Conservation (phyloP, 1,140 invertebrate genomes). For the Zaprionus ornatus region DNA sequence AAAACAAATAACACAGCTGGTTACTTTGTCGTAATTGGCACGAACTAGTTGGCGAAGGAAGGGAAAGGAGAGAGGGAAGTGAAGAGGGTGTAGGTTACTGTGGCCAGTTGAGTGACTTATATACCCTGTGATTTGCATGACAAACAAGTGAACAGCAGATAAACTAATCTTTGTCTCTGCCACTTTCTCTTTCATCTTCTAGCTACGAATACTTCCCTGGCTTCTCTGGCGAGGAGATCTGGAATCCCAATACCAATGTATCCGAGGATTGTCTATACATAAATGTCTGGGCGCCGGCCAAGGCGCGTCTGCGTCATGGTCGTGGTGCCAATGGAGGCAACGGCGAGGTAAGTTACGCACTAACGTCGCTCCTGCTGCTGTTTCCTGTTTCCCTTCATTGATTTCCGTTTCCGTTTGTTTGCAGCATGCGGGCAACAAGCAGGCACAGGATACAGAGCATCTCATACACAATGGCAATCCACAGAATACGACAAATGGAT, state of each 20-base stretch:
- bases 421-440: slow-evolving; percentile 70
- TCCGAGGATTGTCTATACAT: slow-evolving; percentile 97
- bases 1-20: slow-evolving; percentile 80
- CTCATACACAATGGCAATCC: slow-evolving; percentile 80
- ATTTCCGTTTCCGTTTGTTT: not conserved
- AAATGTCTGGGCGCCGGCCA: slow-evolving; percentile 95
- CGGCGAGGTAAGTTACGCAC: slow-evolving; percentile 64
- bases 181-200: not conserved
- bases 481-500: slow-evolving; percentile 78
- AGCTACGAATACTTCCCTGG: slow-evolving; percentile 93
- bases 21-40: slow-evolving; percentile 73
- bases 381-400: not conserved
- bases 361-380: not conserved
- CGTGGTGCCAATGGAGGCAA: slow-evolving; percentile 76
- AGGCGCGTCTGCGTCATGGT: slow-evolving; percentile 88
- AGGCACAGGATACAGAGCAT: slow-evolving; percentile 68
- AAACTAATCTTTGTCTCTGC: not conserved
- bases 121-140: slow-evolving; percentile 57
- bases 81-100: not conserved
- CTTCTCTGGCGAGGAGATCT: slow-evolving; percentile 96
- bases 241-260: slow-evolving; percentile 96
- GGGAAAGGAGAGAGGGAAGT: not conserved
- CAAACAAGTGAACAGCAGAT: slow-evolving; percentile 32
- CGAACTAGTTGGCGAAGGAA: slow-evolving; percentile 29
- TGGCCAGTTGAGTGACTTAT: not conserved